A percentile compares a stretch with the other conserved stretches of the same genome.
Conservation (phyloP, 2,888 invertebrate species). For the Mayetiola destructor region DNA sequence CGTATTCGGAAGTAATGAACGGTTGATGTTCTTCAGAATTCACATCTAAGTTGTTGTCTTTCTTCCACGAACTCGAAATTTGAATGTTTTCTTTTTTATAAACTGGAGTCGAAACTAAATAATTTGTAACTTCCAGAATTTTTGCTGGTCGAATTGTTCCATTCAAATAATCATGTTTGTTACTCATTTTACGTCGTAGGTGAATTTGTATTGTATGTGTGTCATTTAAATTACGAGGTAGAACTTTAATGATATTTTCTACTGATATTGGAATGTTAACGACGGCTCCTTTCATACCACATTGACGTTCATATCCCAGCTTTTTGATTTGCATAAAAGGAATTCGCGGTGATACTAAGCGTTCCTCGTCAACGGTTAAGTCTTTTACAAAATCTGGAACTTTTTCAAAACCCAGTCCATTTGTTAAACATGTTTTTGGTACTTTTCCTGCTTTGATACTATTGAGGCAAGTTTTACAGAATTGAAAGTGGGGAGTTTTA, state of each 20-base stretch:
- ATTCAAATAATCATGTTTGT: slow-evolving; percentile 16
- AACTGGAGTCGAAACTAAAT: slow-evolving; percentile 15
- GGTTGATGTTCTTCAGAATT: not conserved
- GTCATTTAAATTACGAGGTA: slow-evolving; percentile 18
- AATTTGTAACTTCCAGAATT: slow-evolving; percentile 18
- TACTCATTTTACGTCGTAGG: slow-evolving; percentile 17
- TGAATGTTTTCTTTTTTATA: not conserved
- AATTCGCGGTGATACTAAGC: slow-evolving; percentile 19
- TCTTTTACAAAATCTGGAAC: slow-evolving; percentile 18
- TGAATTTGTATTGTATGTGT: slow-evolving; percentile 19
- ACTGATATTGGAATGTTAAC: slow-evolving; percentile 20
- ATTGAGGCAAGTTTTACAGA: too few relatives aligned
- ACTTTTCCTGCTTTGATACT: too few relatives aligned
- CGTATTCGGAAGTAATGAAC: too few relatives aligned
- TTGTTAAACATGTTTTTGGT: too few relatives aligned
- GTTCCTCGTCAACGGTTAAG: slow-evolving; percentile 20
- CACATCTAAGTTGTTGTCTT: not conserved
- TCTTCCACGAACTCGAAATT: not conserved
- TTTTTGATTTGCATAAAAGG: slow-evolving; percentile 19
- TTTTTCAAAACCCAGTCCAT: not conserved
- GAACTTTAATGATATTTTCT: slow-evolving; percentile 17
- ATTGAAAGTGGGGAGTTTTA: too few relatives aligned
- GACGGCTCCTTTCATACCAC: slow-evolving; percentile 18
- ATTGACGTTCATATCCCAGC: slow-evolving; percentile 20
- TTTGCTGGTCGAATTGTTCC: slow-evolving; percentile 19